phyloP scores from a whole-genome alignment of 2,113 vertebrate genomes.

The Aix galericulata region DNA sequence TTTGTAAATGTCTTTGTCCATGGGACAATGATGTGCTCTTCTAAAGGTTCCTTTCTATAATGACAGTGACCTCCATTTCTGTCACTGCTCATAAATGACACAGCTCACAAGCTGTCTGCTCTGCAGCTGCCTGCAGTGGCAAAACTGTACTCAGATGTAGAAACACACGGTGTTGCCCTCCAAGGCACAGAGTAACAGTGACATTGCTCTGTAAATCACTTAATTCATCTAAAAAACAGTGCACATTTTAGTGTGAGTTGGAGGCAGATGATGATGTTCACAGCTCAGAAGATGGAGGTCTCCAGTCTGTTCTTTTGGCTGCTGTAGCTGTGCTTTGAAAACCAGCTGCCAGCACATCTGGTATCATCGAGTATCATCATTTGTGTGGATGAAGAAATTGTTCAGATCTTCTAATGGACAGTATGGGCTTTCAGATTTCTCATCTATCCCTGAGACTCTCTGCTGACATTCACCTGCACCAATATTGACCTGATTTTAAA shows the following conservation, averaged over 20 bases:
- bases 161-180: not conserved
- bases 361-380: rapidly evolving
- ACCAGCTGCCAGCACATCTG: not conserved
- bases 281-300: not conserved
- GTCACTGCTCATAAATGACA: not conserved
- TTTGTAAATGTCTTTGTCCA: slow-evolving; percentile 14
- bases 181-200: not conserved
- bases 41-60: not conserved
- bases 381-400: not conserved
- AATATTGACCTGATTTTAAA: not conserved
- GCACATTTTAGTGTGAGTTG: not conserved
- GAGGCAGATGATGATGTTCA: not conserved
- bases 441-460: not conserved
- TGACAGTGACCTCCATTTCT: not conserved
- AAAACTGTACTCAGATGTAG: not conserved
- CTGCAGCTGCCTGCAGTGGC: not conserved
- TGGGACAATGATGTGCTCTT: not conserved
- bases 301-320: not conserved
- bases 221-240: not conserved
- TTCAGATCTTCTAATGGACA: not conserved
- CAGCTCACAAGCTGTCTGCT: not conserved
- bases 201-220: not conserved
- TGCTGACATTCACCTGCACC: not conserved
- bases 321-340: not conserved
- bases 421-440: not conserved